A percentile compares a stretch with the other conserved stretches of the same genome.
phyloP scores from a whole-genome alignment of 1,140 invertebrate species.

The Listronotus bonariensis region DNA sequence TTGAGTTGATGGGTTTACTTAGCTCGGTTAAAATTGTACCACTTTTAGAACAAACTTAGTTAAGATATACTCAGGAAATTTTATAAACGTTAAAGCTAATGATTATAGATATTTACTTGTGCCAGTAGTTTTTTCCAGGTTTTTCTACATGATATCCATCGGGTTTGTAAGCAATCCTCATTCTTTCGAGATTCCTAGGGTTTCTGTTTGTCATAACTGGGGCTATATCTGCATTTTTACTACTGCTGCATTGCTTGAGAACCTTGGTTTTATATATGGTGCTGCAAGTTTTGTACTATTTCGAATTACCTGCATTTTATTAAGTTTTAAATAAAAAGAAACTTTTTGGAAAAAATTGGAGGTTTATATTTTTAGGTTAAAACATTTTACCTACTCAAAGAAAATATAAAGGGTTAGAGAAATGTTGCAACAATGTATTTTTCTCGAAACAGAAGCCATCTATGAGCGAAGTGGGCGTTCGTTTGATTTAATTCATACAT shows the following conservation, averaged over 20 bases:
- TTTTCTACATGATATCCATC: constrained; percentile 81
- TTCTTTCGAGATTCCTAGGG: constrained; percentile 85
- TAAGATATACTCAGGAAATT: too few relatives aligned
- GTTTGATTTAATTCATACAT: too few relatives aligned
- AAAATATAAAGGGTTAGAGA: too few relatives aligned
- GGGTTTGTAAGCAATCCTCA: constrained; percentile 82
- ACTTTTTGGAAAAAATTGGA: neutral
- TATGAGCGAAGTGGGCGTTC: too few relatives aligned
- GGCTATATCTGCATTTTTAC: constrained; percentile 39
- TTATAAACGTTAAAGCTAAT: too few relatives aligned
- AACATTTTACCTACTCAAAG: neutral
- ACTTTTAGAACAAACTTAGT: too few relatives aligned
- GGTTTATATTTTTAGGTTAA: neutral
- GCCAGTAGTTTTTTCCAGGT: constrained; percentile 71
- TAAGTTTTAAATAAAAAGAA: neutral
- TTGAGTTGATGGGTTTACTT: too few relatives aligned
- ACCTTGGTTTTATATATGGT: neutral
- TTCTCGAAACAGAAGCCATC: too few relatives aligned
- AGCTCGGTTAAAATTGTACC: too few relatives aligned
- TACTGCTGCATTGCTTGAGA: neutral
- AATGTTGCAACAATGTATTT: too few relatives aligned
- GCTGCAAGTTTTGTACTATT: neutral
- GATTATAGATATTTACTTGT: constrained; percentile 67
- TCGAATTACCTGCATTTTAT: constrained; percentile 2
- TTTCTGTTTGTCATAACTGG: constrained; percentile 74